A percentile compares a stretch with the other conserved stretches of the same genome.
Conservation (phyloP, 2,797 vertebrate genomes). For the Onychomys torridus region DNA sequence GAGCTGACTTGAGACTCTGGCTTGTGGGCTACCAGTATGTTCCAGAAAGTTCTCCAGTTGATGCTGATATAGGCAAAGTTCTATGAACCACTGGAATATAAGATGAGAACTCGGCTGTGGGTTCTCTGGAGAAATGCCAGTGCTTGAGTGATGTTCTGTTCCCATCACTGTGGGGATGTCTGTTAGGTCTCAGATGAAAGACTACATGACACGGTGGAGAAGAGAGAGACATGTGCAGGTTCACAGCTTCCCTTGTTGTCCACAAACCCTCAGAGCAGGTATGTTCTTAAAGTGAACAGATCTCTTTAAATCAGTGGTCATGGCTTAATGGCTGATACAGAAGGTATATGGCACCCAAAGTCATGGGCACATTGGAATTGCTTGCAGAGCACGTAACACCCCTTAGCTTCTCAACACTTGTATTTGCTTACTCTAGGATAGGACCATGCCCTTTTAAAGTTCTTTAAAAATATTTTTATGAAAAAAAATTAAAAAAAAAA, state of each 20-base stretch:
- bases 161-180: background rate
- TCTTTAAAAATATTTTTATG: background rate
- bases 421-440: background rate
- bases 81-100: background rate
- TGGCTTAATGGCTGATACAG: background rate
- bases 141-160: background rate
- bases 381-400: background rate
- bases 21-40: too few relatives aligned
- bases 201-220: background rate
- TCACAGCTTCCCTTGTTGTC: background rate
- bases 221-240: background rate
- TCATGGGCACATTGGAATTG: background rate
- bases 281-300: background rate
- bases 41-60: background rate
- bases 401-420: fast-evolving
- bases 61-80: background rate
- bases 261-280: background rate
- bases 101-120: background rate
- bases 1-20: background rate
- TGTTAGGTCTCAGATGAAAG: background rate
- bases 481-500: too few relatives aligned
- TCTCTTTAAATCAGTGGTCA: background rate
- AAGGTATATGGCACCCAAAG: background rate
- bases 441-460: background rate
- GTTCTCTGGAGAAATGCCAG: background rate